These are phyloP conservation scores for Pogoniulus pusillus DNA, from an alignment of 2,797 vertebrate genomes.

Conservation along the genomic window DNA sequence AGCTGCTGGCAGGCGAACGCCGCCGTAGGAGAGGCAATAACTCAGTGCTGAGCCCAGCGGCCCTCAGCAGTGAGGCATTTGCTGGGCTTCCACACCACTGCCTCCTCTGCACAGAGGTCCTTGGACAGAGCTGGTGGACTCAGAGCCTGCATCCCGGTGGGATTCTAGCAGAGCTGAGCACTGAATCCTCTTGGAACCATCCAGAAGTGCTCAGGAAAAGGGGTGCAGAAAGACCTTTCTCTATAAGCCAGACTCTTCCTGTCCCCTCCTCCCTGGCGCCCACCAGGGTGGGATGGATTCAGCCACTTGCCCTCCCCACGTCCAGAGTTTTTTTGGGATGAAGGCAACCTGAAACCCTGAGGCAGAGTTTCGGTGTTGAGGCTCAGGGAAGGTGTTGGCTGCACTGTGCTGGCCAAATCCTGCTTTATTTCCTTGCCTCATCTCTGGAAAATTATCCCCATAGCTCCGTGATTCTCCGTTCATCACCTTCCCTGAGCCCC, in stretches of 20 bases:
- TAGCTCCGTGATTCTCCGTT: fast-evolving
- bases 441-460: background rate
- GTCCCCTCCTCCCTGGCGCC: background rate
- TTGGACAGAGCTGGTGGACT: background rate
- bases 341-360: background rate
- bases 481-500: background rate
- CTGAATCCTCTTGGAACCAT: background rate
- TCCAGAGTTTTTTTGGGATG: fast-evolving
- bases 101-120: background rate
- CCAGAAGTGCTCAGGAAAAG: background rate
- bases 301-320: background rate
- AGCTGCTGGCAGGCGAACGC: background rate
- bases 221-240: background rate
- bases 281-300: background rate
- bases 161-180: background rate
- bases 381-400: background rate
- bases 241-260: background rate
- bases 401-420: background rate
- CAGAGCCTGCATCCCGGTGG: fast-evolving
- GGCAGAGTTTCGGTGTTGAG: background rate
- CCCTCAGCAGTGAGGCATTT: background rate
- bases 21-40: fast-evolving
- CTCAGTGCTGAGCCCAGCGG: background rate
- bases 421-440: background rate
- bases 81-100: background rate